These are phyloP conservation scores for Drosophila yooni DNA, from an alignment of 2,888 invertebrate species.

Conservation along the genomic window DNA sequence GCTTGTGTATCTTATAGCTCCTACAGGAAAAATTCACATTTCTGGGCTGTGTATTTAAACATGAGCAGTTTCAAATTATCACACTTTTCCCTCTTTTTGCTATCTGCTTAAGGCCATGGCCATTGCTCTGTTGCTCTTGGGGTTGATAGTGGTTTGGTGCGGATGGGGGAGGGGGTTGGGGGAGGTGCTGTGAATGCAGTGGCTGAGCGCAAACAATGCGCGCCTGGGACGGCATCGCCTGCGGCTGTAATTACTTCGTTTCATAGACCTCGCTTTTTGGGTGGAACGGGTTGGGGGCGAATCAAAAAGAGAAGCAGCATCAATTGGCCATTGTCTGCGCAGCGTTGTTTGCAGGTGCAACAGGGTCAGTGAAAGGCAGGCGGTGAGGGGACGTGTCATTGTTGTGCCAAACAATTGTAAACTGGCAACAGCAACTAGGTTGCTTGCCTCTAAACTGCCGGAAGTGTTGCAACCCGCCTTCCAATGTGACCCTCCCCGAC, in stretches of 20 bases:
- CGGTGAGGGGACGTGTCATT: constrained; percentile 23
- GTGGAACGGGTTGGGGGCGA: constrained; percentile 8
- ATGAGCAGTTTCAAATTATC: not conserved
- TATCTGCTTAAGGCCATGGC: constrained; percentile 63
- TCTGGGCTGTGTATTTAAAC: not conserved
- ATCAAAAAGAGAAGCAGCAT: constrained; percentile 30
- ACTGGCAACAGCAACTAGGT: constrained; percentile 40
- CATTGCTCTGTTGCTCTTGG: constrained; percentile 6
- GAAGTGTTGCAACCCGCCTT: constrained; percentile 51
- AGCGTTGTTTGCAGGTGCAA: constrained; percentile 43
- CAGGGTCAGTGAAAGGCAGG: constrained; percentile 19
- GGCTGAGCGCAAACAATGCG: constrained; percentile 45
- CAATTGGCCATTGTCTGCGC: constrained; percentile 75
- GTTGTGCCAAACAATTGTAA: constrained; percentile 70
- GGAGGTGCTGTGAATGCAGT: too few relatives aligned
- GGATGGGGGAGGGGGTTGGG: not conserved
- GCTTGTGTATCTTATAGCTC: not conserved
- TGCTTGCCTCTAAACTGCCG: constrained; percentile 63
- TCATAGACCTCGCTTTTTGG: constrained; percentile 25
- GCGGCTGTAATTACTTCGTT: constrained; percentile 73
- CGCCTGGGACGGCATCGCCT: constrained; percentile 37
- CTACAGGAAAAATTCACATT: not conserved
- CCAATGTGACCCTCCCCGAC: not conserved
- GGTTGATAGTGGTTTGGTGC: not conserved
- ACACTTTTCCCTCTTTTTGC: constrained; percentile 10